phyloP scores from a whole-genome alignment of 2,888 invertebrate species.

The Camponotus fellah region DNA sequence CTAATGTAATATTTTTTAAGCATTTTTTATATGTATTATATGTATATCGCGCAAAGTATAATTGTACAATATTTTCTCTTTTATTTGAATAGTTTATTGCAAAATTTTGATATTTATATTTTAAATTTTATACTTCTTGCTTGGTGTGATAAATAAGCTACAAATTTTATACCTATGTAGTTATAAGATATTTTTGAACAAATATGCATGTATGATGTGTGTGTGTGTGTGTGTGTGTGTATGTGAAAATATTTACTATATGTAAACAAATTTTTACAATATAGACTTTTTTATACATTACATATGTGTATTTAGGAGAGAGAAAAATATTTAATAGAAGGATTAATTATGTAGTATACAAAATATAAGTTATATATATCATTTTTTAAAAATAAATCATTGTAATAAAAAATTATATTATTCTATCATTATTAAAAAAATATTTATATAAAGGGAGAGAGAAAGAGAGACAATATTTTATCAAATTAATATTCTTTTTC shows the following conservation, averaged over 20 bases:
- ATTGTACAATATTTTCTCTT: conserved; percentile 13
- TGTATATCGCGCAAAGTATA: not conserved
- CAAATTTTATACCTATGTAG: conserved; percentile 19
- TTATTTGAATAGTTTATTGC: not conserved
- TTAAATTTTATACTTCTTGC: not conserved
- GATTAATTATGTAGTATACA: conserved; percentile 17
- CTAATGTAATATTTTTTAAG: not conserved
- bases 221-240: not conserved
- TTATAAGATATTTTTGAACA: not conserved
- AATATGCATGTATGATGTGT: no score
- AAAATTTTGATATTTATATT: not conserved
- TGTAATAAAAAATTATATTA: not conserved
- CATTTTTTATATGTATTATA: not conserved
- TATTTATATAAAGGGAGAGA: not conserved
- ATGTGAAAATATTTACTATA: not conserved
- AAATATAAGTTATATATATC: not conserved
- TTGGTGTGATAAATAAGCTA: not conserved
- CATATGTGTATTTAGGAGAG: conserved; percentile 24
- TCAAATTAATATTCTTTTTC: not conserved
- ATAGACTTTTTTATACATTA: conserved; percentile 24
- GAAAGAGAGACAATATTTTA: not conserved
- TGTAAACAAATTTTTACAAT: conserved; percentile 8
- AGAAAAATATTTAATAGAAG: conserved; percentile 15
- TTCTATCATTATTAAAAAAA: not conserved
- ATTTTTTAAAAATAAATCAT: conserved; percentile 1